Base-by-base conservation (phyloP, 2,797 vertebrate species). In the Lacerta agilis region DNA sequence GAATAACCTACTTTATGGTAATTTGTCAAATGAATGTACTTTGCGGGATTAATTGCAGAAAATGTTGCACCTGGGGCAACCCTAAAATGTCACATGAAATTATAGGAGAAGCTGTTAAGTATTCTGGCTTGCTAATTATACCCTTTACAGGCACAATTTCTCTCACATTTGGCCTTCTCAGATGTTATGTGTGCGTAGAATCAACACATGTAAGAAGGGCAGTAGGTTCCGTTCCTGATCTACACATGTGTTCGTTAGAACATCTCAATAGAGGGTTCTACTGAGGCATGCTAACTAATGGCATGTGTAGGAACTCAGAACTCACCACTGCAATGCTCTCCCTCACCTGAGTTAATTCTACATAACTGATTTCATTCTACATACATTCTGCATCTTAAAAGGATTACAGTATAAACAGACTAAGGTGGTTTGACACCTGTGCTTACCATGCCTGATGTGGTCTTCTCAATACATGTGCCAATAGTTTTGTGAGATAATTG, bases 401-500 rank as follows among this genome's bases (percentile, higher is more conserved):
- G 43, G 27, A 8, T 3, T 33, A 33, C 45, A 20, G 17, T 25
- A 38, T 29, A 85, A 41, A 61, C 29, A 29, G 55, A 55, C 49
- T 58, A 45, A 23, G 55, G 17, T 17, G 18, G 4, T 18, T 58
- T 79, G 17, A 73, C 20, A 15, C n/a, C 15, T 38, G 15, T 36
- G 58, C 29, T 23, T 77, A 29, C 3, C 38, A 45, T 43, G 23
- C 10, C 29, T 43, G 33, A 36, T 1, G 11, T 58, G 18, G 18
- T 83, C 58, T 73, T 41, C 33, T 27, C 6, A 29, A 25, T 67
- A 72, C 87, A 71, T 86, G 72, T 71, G 67, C 61, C 89, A 83
- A 71, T 90, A 79, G 38, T 83, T 89, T 87, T 90, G 67, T 83
- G 86, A 90, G 83, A 92, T 49, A 86, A 89, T 89, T 29, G 87